Conservation (phyloP, 2,113 vertebrate species). For the Microtus oregoni region DNA sequence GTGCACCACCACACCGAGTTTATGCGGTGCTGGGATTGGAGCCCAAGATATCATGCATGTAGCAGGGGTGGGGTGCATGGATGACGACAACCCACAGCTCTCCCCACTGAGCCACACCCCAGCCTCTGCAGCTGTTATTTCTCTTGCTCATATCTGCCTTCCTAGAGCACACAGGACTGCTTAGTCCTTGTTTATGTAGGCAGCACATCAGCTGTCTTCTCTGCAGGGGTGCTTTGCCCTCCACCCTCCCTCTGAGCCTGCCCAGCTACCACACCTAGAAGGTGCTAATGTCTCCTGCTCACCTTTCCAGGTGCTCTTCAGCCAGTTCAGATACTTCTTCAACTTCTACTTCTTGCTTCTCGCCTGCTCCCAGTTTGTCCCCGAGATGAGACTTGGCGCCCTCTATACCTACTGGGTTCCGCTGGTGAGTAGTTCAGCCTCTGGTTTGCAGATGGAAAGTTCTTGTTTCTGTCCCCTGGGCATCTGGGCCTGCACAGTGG, state of each 20-base stretch:
- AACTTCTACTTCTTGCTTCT: constrained; percentile 98
- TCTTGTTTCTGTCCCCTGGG: constrained; percentile 21
- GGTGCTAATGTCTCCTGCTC: not conserved
- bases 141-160: not conserved
- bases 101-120: not conserved
- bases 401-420: constrained; percentile 99
- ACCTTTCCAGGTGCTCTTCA: constrained; percentile 92
- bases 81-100: too few species aligned
- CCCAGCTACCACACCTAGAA: not conserved
- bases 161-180: too few species aligned
- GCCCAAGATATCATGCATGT: not conserved
- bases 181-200: too few species aligned
- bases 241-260: not conserved
- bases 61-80: not conserved
- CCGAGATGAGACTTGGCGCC: constrained; percentile 94
- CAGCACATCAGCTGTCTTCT: accelerated
- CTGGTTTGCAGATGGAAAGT: not conserved
- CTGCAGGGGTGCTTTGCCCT: not conserved
- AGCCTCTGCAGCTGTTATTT: too few species aligned
- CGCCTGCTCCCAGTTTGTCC: constrained; percentile 98
- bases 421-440: constrained; percentile 90
- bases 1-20: not conserved
- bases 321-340: constrained; percentile 99
- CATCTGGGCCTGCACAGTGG: not conserved
- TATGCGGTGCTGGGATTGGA: not conserved